A percentile compares a stretch with the other conserved stretches of the same genome.
These are phyloP conservation scores for Ceyx erithaca DNA, from an alignment of 2,797 vertebrate genomes.

Conservation along the genomic window DNA sequence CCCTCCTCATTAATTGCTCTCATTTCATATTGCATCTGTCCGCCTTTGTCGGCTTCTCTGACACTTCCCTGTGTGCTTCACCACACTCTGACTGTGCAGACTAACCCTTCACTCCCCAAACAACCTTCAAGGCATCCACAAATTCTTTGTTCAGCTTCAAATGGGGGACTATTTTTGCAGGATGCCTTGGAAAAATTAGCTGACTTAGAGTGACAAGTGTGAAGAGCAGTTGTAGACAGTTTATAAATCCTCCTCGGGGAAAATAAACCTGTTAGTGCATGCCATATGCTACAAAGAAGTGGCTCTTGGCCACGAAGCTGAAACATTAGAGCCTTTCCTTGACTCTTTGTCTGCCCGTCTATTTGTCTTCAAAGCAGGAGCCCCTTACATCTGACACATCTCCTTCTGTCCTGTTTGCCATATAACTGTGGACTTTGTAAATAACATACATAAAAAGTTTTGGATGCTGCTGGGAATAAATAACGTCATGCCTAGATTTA, in stretches of 20 bases:
- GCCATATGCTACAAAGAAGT: constrained; percentile 59
- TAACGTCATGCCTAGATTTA: not conserved
- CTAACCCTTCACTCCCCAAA: not conserved
- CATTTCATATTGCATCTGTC: not conserved
- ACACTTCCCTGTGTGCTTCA: not conserved
- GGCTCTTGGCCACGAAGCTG: constrained; percentile 46
- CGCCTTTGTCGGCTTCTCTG: not conserved
- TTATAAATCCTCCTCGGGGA: constrained; percentile 61
- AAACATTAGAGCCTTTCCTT: constrained; percentile 30
- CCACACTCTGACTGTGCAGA: rapidly evolving
- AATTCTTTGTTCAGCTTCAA: constrained; percentile 1
- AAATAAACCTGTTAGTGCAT: constrained; percentile 58
- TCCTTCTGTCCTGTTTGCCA: constrained; percentile 40
- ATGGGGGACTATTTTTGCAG: not conserved
- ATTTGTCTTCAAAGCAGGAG: constrained; percentile 48
- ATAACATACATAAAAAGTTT: not conserved
- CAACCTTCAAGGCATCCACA: not conserved
- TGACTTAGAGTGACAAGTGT: constrained; percentile 64
- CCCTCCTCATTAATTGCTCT: not conserved
- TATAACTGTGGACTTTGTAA: constrained; percentile 40
- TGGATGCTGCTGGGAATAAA: not conserved
- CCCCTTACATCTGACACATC: constrained; percentile 18
- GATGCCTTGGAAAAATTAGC: constrained; percentile 17
- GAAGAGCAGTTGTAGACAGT: constrained; percentile 68
- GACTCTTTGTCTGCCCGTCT: constrained; percentile 55